Base-by-base conservation (phyloP, 2,888 invertebrate genomes). In the Xestobium rufovillosum region DNA sequence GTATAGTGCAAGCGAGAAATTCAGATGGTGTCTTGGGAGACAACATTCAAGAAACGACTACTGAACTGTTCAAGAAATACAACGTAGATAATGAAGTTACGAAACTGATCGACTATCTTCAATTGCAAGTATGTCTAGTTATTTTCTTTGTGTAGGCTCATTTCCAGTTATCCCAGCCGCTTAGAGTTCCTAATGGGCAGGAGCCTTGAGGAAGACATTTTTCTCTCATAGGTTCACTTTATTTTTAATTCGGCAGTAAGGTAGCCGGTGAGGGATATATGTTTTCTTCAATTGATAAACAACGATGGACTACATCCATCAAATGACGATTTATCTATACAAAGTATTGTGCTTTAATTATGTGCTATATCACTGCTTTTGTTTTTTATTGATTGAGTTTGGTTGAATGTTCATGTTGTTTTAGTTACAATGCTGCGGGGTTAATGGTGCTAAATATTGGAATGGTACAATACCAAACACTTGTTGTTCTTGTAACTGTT, bases 211-310 rank as follows among this genome's bases (percentile, higher is more conserved):
- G n/a, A 8, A 19, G 23, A 8, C 23, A n/a, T 19, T 19, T 19
- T 19, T 19, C 23, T 19, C 23, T 19, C 23, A 19, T 19, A 19
- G n/a, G 23, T 19, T 19, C 23, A n/a, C 23, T 19, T 19, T 19
- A 19, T 19, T 19, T 19, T 8, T 19, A 8, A 8, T 19, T 19
- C 6, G n/a, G n/a, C 6, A 19, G 23, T 19, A 19, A 19, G 23
- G 23, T 19, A 19, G 23, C 23, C n/a, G 6, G 23, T 19, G 23
- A 19, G 23, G 23, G 23, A 19, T 8, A 19, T 6, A 19, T n/a
- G 23, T 8, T n/a, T 19, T 19, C 23, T 19, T 19, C n/a, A n/a
- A n/a, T n/a, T n/a, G n/a, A 19, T n/a, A 19, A 19, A n/a, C 23
- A 8, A 8, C n/a, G 6, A 19, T 19, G 23, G 23, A n/a, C 23